Base-by-base conservation (phyloP, 2,797 vertebrate species). In the Onychomys torridus region DNA sequence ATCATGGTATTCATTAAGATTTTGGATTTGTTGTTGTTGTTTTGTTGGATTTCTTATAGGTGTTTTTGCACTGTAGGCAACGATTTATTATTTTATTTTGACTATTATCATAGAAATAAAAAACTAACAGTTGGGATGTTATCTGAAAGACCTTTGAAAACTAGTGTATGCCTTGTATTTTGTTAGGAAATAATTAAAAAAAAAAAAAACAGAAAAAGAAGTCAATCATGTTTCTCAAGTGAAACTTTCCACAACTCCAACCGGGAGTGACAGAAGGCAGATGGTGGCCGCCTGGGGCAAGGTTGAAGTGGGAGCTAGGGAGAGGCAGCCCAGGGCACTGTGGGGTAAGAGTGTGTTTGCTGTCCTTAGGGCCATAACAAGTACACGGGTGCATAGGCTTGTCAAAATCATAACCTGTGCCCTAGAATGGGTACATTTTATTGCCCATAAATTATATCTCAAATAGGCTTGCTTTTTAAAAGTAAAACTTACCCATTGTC, bases 271-370 rank as follows among this genome's bases (percentile, higher is more conserved):
- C 55, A n/a, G 75, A 12, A 49, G 6, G 59, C 23, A 27, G 79
- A 37, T 2, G 71, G 37, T 13, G 71, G 27, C 16, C 4, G 57
- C 85, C 78, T 12, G 29, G 78, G 57, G 46, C 3, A 0, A 49
- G 67, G n/a, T 37, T 77, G 89, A 23, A 8, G 52, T 29, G 0
- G 71, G 16, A 52, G 49, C n/a, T 11, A 10, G 43, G 40, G 25
- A 63, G 34, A 4, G 52, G 21, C 43, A 9, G 29, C 32, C 4
- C 13, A 2, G 29, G 46, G 43, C 19, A 0, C 5, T 19, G 21
- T 29, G 2, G 27, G 25, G 14, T 34, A 59, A 2, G 3, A 27
- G 2, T 11, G 1, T 2, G 2, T 6, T 21, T n/a, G 7, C n/a
- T 19, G 29, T 55, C 55, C 37, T 25, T 0, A 6, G 11, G 82